phyloP scores from a whole-genome alignment of 2,797 vertebrate species.

The Sitta carolinensis region DNA sequence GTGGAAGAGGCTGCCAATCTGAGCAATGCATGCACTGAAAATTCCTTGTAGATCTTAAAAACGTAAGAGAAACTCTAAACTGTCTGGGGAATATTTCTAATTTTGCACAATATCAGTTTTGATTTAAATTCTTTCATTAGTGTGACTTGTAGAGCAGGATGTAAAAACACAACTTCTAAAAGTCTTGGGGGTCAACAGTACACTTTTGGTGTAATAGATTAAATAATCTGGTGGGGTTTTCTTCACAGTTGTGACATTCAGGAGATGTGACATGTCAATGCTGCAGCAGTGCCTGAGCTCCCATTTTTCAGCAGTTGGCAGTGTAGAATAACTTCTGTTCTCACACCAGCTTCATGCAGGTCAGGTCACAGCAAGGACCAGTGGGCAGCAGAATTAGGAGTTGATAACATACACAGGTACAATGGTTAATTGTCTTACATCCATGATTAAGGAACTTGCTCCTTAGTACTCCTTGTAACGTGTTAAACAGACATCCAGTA shows the following conservation, averaged over 20 bases:
- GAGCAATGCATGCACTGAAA: background rate
- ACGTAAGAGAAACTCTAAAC: background rate
- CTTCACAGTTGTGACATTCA: background rate
- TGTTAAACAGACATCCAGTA: background rate
- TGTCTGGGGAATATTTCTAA: background rate
- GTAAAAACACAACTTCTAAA: background rate
- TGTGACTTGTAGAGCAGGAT: background rate
- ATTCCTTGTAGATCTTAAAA: background rate
- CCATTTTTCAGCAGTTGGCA: background rate
- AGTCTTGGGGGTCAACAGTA: rapidly evolving
- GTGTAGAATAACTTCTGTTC: background rate
- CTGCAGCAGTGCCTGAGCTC: background rate
- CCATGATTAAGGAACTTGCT: background rate
- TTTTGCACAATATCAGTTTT: background rate
- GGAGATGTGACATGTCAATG: background rate
- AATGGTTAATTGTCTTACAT: background rate
- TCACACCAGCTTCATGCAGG: background rate
- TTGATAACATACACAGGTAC: background rate
- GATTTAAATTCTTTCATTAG: background rate
- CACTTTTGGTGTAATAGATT: background rate
- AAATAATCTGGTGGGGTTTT: background rate
- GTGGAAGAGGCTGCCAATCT: background rate
- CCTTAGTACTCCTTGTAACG: background rate
- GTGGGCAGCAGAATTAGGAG: background rate
- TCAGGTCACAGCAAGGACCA: background rate